Base-by-base conservation (phyloP, 1,140 invertebrate genomes). In the Brachionus manjavacas region DNA sequence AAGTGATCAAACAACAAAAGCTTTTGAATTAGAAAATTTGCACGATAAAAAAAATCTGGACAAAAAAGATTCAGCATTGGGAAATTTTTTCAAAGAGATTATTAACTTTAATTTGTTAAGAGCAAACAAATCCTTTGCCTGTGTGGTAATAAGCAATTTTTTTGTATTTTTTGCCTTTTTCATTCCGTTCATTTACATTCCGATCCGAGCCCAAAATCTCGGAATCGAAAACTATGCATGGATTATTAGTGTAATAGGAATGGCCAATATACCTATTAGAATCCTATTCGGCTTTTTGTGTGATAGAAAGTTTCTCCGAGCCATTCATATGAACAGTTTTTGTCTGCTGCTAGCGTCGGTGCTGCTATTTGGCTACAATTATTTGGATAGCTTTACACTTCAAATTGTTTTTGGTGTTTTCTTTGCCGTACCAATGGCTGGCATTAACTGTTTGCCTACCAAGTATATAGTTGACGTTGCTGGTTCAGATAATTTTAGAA, bases 141-240 rank as follows among this genome's bases (percentile, higher is more conserved):
- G 98, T 76, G 98, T 98, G 89, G 93, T 93, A 16, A 83, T 95
- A 35, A 97, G 95, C 23, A 98, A 98, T 89, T 96, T 98, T 88
- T 93, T 95, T 87, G 98, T 96, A 4, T 96, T 94, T 88, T 94
- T 99, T 86, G 96, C 96, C 46, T 99, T 97, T 91, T 96, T 97
- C 89, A 93, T 97, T 86, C 96, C 96, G n/a, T 89, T 81, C 95
- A 96, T 90, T 91, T 97, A 85, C 95, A 94, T 89, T 91, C 89
- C 89, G 25, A 89, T 90, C 85, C 87, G 89, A 80, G 90, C 89
- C 4, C 80, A 87, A 28, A 83, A 86, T 41, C 74, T 86, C 46
- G 76, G 76, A 9, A 52, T 80, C 23, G 23, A 28, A 9, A 28
- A 80, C n/a, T 80, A 83, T 66, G 4, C 64, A 28, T 46, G 60